These are phyloP conservation scores for Drosophila varians DNA, from an alignment of 1,140 invertebrate genomes.

Conservation along the genomic window DNA sequence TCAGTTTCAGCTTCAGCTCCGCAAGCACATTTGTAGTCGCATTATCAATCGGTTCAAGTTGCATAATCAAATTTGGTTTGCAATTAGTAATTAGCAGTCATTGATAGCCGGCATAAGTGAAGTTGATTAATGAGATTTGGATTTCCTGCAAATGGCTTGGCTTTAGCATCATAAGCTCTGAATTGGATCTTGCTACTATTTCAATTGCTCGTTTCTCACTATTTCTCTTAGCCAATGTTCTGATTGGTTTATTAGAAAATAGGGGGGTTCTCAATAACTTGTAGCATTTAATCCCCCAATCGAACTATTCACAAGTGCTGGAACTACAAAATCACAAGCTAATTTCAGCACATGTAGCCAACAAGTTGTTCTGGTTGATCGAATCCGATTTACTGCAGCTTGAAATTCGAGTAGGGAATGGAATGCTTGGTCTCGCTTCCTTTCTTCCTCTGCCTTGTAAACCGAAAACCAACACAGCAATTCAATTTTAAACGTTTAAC, in stretches of 20 bases:
- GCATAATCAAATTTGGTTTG: slow-evolving; percentile 54
- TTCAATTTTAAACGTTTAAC: slow-evolving; percentile 78
- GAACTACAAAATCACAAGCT: slow-evolving; percentile 7
- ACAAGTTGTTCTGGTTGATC: slow-evolving; percentile 36
- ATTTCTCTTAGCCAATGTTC: no score
- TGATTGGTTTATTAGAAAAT: background rate
- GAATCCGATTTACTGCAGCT: slow-evolving; percentile 31
- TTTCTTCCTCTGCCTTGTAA: slow-evolving; percentile 3
- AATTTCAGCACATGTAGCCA: slow-evolving; percentile 21
- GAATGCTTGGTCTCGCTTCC: background rate
- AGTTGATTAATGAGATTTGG: slow-evolving; percentile 44
- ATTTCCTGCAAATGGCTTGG: slow-evolving; percentile 21
- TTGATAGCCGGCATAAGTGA: slow-evolving; percentile 28
- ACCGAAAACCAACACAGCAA: slow-evolving; percentile 51
- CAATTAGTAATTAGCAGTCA: slow-evolving; percentile 60
- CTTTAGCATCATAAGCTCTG: background rate
- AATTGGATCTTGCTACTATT: background rate
- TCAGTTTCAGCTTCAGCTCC: background rate
- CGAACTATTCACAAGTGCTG: no score
- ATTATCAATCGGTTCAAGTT: slow-evolving; percentile 38
- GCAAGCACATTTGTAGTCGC: background rate
- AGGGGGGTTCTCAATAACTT: background rate
- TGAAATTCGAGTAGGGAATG: slow-evolving; percentile 1
- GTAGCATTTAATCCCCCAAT: background rate
- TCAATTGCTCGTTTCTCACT: no score